phyloP scores from a whole-genome alignment of 1,140 invertebrate species.

The Drosophila navojoa region DNA sequence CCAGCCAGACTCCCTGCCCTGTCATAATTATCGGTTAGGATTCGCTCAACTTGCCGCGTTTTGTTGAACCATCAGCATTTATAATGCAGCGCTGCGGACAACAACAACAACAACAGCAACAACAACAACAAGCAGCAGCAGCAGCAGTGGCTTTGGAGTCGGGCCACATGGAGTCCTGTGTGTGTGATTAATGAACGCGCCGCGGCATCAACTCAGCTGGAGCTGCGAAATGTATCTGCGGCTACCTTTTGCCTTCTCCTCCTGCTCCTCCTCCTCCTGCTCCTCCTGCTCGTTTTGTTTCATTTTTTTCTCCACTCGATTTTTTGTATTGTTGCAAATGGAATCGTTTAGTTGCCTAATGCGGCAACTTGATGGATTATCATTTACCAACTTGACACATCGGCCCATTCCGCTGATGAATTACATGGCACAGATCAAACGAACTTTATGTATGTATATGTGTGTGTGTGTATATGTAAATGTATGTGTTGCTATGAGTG shows the following conservation, averaged over 20 bases:
- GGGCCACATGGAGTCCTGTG: slow-evolving; percentile 19
- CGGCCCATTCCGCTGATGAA: slow-evolving; percentile 18
- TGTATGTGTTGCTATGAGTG: too few species aligned
- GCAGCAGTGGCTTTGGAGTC: background rate
- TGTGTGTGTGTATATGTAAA: too few species aligned
- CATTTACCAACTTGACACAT: slow-evolving; percentile 32
- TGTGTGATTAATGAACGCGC: slow-evolving; percentile 73
- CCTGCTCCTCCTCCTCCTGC: background rate
- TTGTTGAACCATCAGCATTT: slow-evolving; percentile 73
- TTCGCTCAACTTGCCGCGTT: slow-evolving; percentile 78
- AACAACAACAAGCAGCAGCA: background rate
- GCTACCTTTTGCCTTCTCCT: slow-evolving; percentile 57
- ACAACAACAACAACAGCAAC: background rate
- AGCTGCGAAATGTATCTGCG: slow-evolving; percentile 72
- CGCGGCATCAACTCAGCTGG: slow-evolving; percentile 37
- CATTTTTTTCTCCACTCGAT: background rate
- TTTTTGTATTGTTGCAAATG: slow-evolving; percentile 37
- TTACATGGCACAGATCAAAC: slow-evolving; percentile 23
- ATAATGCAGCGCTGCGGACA: slow-evolving; percentile 31
- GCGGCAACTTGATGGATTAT: slow-evolving; percentile 81
- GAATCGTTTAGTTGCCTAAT: slow-evolving; percentile 81
- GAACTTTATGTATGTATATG: background rate
- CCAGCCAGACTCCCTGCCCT: slow-evolving; percentile 71
- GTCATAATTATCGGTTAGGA: slow-evolving; percentile 83
- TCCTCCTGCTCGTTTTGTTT: too few species aligned